Evolutionary conservation across 2,797 vertebrate genomes (phyloP), one percentile per base, ranked within the genome.

Genomic region (Otus scops): DNA sequence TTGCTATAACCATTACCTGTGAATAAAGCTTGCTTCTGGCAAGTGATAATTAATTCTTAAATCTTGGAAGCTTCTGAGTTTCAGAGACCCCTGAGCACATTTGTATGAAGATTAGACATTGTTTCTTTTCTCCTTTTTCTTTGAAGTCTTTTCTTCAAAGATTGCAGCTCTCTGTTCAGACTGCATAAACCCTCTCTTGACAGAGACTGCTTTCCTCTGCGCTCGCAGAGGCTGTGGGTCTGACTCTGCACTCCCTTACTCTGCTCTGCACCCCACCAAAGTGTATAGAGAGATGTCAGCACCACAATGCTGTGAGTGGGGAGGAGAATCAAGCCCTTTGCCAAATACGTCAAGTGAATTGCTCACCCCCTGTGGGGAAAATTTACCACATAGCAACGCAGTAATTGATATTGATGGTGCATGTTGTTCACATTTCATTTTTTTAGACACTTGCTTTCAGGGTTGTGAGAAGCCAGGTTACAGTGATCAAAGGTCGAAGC

Each of bases 11-110:
- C 23, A 6, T 96, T 98, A 98, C 97, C 95, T 94, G 79, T 95
- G 97, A 98, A 98, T 97, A 97, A 97, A 97, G 95, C 96, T 94
- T 93, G 79, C 95, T 97, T 92, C 97, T 97, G 89, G 97, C 97
- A 98, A 97, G 91, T 86, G 97, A 97, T 98, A 98, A 98, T 98
- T 98, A 98, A 98, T 98, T 98, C 97, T 97, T 97, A 97, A 97
- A 96, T 97, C 90, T 94, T 96, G 77, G 79, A 97, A 97, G 79
- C 93, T 94, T 96, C 93, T 95, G 91, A 97, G 97, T 97, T 98
- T 95, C 95, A 77, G 93, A 96, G 96, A 95, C 95, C 94, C 95
- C 87, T 94, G 97, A 97, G 97, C 92, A 95, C 79, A 97, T 97
- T 97, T 98, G 94, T 97, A 92, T 97, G 97, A 94, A 98, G 98